Conservation (phyloP, 2,797 vertebrate species). For the Emys orbicularis region DNA sequence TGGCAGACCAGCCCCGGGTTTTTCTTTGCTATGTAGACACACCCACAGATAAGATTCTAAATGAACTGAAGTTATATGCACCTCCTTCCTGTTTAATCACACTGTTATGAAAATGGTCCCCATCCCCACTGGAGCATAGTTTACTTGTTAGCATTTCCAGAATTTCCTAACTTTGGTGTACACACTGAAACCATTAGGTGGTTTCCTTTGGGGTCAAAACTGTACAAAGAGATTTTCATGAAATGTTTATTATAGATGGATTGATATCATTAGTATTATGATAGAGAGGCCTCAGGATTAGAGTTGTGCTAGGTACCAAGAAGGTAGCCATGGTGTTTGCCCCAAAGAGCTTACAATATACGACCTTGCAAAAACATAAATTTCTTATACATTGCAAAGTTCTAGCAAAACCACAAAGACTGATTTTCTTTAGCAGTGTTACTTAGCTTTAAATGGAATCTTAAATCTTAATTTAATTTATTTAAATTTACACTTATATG, state of each 20-base stretch:
- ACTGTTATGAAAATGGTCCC: background rate
- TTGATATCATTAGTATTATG: background rate
- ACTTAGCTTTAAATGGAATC: background rate
- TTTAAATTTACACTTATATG: constrained; percentile 49
- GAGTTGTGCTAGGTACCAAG: too few relatives aligned
- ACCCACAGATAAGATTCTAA: background rate
- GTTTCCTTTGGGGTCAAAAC: background rate
- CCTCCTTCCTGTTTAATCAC: background rate
- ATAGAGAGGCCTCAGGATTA: background rate
- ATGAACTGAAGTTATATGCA: background rate
- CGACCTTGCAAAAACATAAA: accelerated
- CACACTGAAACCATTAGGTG: background rate
- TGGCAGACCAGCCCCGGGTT: background rate
- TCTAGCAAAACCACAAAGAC: background rate
- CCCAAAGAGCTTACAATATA: background rate
- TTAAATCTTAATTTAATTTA: background rate
- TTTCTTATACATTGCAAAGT: background rate
- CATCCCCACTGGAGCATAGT: background rate
- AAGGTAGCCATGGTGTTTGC: accelerated
- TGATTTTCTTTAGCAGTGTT: background rate
- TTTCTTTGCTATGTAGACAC: background rate
- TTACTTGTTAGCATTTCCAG: background rate
- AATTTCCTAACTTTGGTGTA: background rate
- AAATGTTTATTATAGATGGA: background rate
- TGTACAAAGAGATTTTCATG: background rate